Conservation (phyloP, 2,797 vertebrate genomes). For the Xiphorhynchus erythropygius region DNA sequence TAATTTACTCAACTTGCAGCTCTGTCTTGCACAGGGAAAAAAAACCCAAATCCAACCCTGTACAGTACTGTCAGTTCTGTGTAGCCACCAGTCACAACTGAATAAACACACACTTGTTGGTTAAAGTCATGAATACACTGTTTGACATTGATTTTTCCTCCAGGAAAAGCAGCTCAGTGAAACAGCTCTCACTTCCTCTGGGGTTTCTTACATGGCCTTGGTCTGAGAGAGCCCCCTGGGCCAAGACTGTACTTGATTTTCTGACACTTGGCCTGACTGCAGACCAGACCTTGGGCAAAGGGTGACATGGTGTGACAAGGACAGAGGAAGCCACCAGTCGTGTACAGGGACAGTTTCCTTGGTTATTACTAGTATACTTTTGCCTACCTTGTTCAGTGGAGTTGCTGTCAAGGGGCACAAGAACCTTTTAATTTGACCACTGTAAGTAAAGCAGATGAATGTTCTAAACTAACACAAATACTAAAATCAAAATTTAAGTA, state of each 20-base stretch:
- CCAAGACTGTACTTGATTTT: neutral
- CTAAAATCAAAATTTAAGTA: neutral
- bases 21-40: neutral
- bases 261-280: neutral
- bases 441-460: conserved; percentile 15
- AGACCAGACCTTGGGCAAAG: neutral
- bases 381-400: neutral
- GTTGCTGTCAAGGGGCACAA: neutral
- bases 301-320: neutral
- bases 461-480: neutral
- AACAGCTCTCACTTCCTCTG: neutral
- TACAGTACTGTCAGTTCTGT: neutral
- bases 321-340: neutral
- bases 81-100: neutral
- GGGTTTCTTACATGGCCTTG: neutral
- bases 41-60: neutral
- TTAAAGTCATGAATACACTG: neutral
- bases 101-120: neutral
- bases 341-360: neutral
- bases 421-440: neutral
- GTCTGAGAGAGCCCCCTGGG: neutral
- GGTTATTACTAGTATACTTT: neutral
- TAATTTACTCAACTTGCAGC: neutral
- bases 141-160: neutral
- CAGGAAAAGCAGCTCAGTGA: neutral